Percentiles rank a stretch among this genome's conserved stretches.
phyloP scores from a whole-genome alignment of 1,140 invertebrate genomes.

The Ostrea edulis region DNA sequence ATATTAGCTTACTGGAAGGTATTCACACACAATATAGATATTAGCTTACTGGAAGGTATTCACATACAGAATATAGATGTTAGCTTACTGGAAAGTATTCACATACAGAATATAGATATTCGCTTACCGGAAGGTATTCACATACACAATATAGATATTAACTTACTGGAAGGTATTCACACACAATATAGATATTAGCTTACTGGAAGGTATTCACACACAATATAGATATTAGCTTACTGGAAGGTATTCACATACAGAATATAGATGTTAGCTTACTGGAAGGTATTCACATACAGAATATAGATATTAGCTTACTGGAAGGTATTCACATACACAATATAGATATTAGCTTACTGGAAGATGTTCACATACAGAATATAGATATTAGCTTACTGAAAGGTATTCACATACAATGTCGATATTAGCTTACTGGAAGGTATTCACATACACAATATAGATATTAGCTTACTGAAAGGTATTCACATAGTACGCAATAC shows the following conservation, averaged over 20 bases:
- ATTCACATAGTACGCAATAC: background rate
- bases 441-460: background rate
- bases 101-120: no score
- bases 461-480: slow-evolving; percentile 94
- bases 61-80: no score
- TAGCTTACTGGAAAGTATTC: slow-evolving; percentile 90
- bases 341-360: no score
- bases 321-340: slow-evolving; percentile 80
- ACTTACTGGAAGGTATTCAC: slow-evolving; percentile 89
- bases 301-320: no score
- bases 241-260: slow-evolving; percentile 82
- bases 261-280: no score
- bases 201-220: slow-evolving; percentile 86
- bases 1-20: slow-evolving; percentile 95
- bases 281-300: slow-evolving; percentile 82
- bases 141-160: no score
- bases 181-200: no score
- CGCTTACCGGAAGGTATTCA: slow-evolving; percentile 89
- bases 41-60: slow-evolving; percentile 91
- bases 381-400: no score
- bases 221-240: no score
- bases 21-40: background rate
- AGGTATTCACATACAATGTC: slow-evolving; percentile 79
- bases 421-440: slow-evolving; percentile 95
- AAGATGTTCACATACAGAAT: slow-evolving; percentile 77